These are phyloP conservation scores for Andrena trimmerana DNA, from an alignment of 2,888 invertebrate genomes.

Conservation along the genomic window DNA sequence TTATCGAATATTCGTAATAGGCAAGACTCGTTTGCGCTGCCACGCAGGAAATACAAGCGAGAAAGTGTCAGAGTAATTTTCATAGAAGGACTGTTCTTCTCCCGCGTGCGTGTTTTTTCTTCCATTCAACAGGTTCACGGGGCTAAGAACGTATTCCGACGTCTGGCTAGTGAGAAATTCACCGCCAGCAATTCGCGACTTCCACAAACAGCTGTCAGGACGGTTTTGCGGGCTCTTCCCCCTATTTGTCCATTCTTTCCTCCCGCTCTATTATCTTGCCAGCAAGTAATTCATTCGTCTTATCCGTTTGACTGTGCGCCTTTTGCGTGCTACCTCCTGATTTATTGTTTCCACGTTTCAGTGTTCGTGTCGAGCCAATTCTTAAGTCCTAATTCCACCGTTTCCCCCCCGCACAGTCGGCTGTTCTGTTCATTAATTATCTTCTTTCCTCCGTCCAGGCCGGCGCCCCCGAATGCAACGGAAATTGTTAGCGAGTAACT, in stretches of 20 bases:
- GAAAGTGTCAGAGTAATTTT: constrained; percentile 6
- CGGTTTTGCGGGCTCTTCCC: constrained; percentile 14
- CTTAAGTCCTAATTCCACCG: constrained; percentile 4
- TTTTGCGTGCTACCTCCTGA: not conserved
- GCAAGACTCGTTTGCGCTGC: not conserved
- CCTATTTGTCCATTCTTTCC: constrained; percentile 5
- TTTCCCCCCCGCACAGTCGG: not conserved
- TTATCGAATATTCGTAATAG: constrained; percentile 18
- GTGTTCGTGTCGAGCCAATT: not conserved
- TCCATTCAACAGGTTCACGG: constrained; percentile 39
- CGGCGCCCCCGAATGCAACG: constrained; percentile 19
- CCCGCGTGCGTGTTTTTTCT: not conserved
- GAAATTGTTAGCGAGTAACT: constrained; percentile 43
- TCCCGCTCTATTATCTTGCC: constrained; percentile 8
- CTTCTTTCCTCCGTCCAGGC: not conserved
- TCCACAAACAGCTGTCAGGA: constrained; percentile 2
- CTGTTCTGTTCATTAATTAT: constrained; percentile 32
- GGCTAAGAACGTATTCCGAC: constrained; percentile 3
- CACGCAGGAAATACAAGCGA: not conserved
- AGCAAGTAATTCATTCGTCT: constrained; percentile 38
- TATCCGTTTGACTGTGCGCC: not conserved
- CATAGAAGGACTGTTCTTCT: constrained; percentile 1
- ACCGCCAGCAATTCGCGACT: constrained; percentile 18
- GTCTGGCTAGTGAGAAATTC: constrained; percentile 24
- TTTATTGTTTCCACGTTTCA: not conserved